phyloP scores from a whole-genome alignment of 2,888 invertebrate genomes.

The Isotomurus palustris region DNA sequence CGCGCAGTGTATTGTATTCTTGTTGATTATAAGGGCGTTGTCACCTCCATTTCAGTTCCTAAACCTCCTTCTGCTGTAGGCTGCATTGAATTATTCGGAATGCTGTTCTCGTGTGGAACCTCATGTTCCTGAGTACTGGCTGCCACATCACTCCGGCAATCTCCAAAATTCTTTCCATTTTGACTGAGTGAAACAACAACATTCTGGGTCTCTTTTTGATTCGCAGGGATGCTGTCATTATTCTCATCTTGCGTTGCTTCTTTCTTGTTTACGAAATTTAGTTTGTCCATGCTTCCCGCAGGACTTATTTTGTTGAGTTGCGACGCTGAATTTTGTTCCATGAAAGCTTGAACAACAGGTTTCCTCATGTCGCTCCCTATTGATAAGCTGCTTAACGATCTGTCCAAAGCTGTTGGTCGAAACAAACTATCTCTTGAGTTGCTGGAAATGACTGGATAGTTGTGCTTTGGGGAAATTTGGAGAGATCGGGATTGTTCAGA shows the following conservation, averaged over 20 bases:
- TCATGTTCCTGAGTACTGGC: no score
- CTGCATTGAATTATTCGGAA: no score
- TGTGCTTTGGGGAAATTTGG: slow-evolving; percentile 26
- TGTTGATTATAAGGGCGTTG: neutral
- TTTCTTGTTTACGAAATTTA: no score
- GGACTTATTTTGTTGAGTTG: no score
- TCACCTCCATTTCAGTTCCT: neutral
- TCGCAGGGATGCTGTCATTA: neutral
- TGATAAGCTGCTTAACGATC: slow-evolving; percentile 37
- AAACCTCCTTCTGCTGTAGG: no score
- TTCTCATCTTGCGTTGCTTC: neutral
- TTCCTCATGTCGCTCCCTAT: slow-evolving; percentile 25
- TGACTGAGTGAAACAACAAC: neutral
- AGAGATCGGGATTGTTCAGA: slow-evolving; percentile 9
- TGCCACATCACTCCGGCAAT: no score
- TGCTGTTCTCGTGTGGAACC: no score
- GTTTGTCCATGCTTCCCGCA: no score
- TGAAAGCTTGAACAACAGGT: no score
- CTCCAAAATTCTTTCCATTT: neutral
- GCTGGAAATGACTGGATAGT: slow-evolving; percentile 10
- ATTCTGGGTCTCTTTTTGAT: neutral
- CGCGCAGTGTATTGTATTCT: no score
- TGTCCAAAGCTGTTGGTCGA: slow-evolving; percentile 17
- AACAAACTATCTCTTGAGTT: slow-evolving; percentile 28
- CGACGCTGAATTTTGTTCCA: no score